Conservation (phyloP, 2,113 vertebrate genomes). For the Ochotona curzoniae region DNA sequence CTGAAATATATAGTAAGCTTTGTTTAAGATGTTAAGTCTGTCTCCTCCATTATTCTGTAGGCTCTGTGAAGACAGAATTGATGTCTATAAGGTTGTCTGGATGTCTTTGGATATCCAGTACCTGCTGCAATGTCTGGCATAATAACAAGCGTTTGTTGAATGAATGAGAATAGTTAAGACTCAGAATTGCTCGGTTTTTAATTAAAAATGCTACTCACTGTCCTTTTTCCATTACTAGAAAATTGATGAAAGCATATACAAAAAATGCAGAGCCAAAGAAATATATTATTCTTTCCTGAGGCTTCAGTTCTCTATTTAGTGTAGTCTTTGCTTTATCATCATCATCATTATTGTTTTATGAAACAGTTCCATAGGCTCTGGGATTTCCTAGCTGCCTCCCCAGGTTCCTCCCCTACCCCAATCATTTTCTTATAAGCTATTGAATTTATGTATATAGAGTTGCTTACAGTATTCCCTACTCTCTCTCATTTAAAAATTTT, state of each 20-base stretch:
- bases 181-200: slow-evolving; percentile 4
- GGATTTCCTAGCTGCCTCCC: too few species aligned
- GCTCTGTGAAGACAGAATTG: not conserved
- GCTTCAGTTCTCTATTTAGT: not conserved
- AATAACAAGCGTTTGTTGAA: slow-evolving; percentile 28
- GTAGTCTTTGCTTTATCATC: not conserved
- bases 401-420: too few species aligned
- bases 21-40: slow-evolving; percentile 28
- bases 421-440: too few species aligned
- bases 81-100: not conserved
- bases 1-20: slow-evolving; percentile 2
- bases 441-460: too few species aligned
- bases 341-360: too few species aligned
- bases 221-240: not conserved
- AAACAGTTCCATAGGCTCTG: too few species aligned
- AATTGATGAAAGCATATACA: slow-evolving; percentile 30
- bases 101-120: not conserved
- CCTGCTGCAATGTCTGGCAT: not conserved
- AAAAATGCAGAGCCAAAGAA: not conserved
- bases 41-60: not conserved
- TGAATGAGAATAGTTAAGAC: not conserved
- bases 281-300: not conserved
- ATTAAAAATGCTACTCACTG: not conserved
- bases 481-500: too few species aligned
- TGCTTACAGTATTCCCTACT: too few species aligned